Evolutionary conservation across 2,113 vertebrate species (phyloP).

Genomic region (Leiothrix lutea): DNA sequence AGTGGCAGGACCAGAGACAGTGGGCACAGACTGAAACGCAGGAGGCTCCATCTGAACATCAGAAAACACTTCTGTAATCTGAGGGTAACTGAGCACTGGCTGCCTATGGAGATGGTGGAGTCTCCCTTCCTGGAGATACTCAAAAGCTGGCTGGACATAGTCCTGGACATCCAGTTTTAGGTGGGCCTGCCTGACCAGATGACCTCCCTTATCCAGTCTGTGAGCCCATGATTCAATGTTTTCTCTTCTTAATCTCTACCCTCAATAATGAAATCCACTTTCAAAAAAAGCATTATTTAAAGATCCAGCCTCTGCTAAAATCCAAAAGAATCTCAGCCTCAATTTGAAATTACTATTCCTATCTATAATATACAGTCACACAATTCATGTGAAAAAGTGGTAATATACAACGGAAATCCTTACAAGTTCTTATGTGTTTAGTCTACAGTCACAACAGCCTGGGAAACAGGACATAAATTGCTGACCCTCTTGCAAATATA

Average conservation of each 20-base stretch:
- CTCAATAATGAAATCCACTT: not conserved
- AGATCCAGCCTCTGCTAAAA: not conserved
- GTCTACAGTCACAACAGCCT: not conserved
- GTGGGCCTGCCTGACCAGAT: not conserved
- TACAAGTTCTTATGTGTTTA: not conserved
- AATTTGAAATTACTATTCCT: not conserved
- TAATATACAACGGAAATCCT: not conserved
- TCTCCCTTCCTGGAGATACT: not conserved
- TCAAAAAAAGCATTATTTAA: not conserved
- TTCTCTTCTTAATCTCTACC: not conserved
- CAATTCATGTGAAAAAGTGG: not conserved
- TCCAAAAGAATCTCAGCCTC: not conserved
- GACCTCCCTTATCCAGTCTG: not conserved
- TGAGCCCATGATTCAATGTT: not conserved
- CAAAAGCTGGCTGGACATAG: not conserved
- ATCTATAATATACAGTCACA: not conserved
- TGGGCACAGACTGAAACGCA: not conserved
- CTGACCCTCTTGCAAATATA: not conserved
- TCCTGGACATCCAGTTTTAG: not conserved
- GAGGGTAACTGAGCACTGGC: not conserved
- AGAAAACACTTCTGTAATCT: not conserved
- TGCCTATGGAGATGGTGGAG: not conserved
- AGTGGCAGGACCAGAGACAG: not conserved
- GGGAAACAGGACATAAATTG: not conserved
- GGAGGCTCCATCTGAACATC: not conserved